A percentile compares a stretch with the other conserved stretches of the same genome.
phyloP scores from a whole-genome alignment of 2,113 vertebrate genomes.

The Numida meleagris region DNA sequence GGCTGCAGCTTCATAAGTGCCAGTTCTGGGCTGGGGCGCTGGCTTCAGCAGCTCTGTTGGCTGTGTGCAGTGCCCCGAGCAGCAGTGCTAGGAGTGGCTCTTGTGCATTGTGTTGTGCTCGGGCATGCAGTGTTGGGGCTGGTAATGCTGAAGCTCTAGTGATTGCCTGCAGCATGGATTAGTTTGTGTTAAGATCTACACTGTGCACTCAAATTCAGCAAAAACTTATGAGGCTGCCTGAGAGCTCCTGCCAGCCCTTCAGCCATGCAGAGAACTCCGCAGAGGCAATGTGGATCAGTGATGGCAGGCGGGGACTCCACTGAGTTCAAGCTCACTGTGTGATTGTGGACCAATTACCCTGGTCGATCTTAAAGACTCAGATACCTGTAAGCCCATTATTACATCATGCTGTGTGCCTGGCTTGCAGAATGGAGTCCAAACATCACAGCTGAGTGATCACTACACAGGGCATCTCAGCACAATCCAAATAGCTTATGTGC shows the following conservation, averaged over 20 bases:
- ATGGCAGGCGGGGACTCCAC: fast-evolving
- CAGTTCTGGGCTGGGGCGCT: background rate
- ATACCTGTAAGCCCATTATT: background rate
- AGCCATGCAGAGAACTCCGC: background rate
- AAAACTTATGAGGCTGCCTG: background rate
- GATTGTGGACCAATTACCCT: background rate
- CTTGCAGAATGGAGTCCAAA: background rate
- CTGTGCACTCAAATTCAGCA: background rate
- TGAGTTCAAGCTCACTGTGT: background rate
- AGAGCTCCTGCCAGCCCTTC: background rate
- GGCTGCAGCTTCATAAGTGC: background rate
- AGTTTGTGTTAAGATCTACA: background rate
- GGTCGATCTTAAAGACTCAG: background rate
- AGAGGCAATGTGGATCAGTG: background rate
- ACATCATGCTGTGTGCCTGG: background rate
- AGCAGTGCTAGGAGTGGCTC: background rate
- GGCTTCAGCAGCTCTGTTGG: background rate
- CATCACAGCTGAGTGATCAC: fast-evolving
- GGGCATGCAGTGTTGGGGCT: background rate
- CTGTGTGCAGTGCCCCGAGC: background rate
- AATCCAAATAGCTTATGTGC: background rate
- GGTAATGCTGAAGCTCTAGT: background rate
- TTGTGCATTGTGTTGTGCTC: fast-evolving
- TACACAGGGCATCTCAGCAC: background rate
- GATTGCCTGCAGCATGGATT: slow-evolving; percentile 17